Evolutionary conservation across 2,888 invertebrate species (phyloP).

Genomic region (Scaptomyza caliginosa): DNA sequence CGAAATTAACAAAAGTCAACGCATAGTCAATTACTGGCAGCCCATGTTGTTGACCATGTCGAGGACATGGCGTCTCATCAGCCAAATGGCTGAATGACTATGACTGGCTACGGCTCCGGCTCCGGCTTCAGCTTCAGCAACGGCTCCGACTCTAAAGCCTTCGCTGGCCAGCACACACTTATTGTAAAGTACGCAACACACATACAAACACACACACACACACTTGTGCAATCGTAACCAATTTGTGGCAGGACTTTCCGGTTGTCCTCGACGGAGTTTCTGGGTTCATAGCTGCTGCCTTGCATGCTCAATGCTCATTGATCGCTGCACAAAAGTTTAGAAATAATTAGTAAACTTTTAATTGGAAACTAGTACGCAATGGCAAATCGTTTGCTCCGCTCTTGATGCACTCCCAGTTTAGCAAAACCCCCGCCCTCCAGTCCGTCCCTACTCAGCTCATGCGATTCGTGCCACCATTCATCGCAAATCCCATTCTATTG

Average conservation of each 20-base stretch:
- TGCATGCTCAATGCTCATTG: constrained; percentile 75
- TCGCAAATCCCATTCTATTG: constrained; percentile 44
- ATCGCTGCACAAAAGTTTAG: constrained; percentile 76
- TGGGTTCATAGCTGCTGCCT: constrained; percentile 49
- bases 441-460: background rate
- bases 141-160: too few relatives aligned
- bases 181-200: constrained; percentile 25
- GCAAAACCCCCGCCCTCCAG: background rate
- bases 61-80: constrained; percentile 45
- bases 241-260: constrained; percentile 54
- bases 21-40: constrained; percentile 60
- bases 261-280: constrained; percentile 35
- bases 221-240: constrained; percentile 35
- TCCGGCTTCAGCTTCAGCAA: too few relatives aligned
- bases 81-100: constrained; percentile 37
- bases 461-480: constrained; percentile 15
- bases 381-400: constrained; percentile 67
- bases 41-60: constrained; percentile 42
- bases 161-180: constrained; percentile 22
- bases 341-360: constrained; percentile 79
- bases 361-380: constrained; percentile 78
- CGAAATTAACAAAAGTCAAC: constrained; percentile 71
- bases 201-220: constrained; percentile 12
- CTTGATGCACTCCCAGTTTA: constrained; percentile 19
- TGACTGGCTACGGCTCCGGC: constrained; percentile 7